Percentiles rank a stretch among this genome's conserved stretches.
phyloP scores from a whole-genome alignment of 2,113 vertebrate genomes.

The Pseudorectes ferrugineus region DNA sequence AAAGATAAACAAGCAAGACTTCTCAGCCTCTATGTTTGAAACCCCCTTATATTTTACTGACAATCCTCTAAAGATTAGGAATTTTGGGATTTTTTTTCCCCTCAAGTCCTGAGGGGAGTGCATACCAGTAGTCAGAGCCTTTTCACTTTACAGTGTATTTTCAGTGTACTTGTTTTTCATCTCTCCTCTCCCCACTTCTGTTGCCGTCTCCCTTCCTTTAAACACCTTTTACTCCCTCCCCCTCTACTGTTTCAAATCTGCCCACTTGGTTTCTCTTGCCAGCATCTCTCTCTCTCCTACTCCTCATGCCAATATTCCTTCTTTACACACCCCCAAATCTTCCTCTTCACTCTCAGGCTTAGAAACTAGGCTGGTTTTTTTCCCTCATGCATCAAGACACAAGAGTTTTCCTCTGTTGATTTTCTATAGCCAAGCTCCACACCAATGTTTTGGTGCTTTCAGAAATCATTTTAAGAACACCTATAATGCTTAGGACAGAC shows the following conservation, averaged over 20 bases:
- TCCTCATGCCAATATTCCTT: neutral
- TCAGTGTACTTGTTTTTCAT: neutral
- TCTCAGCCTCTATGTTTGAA: neutral
- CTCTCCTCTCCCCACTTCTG: neutral
- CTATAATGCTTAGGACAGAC: neutral
- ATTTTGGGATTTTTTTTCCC: rapidly evolving
- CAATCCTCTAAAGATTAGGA: neutral
- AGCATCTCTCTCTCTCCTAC: constrained; percentile 19
- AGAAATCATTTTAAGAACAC: neutral
- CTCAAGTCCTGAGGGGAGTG: neutral
- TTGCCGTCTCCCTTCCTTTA: neutral
- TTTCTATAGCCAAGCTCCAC: neutral
- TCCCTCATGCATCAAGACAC: neutral
- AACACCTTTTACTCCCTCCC: neutral
- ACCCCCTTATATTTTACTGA: neutral
- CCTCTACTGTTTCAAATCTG: constrained; percentile 2
- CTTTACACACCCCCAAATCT: neutral
- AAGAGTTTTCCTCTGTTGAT: neutral
- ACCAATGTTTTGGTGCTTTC: neutral
- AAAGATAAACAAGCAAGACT: neutral
- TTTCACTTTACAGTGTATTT: neutral
- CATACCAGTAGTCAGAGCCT: neutral
- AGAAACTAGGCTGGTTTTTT: neutral
- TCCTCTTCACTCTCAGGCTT: neutral
- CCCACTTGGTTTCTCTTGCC: constrained; percentile 35